Evolutionary conservation across 2,113 vertebrate genomes (phyloP), one percentile per base, ranked within the genome.

Genomic region (Thalassarche chlororhynchos): DNA sequence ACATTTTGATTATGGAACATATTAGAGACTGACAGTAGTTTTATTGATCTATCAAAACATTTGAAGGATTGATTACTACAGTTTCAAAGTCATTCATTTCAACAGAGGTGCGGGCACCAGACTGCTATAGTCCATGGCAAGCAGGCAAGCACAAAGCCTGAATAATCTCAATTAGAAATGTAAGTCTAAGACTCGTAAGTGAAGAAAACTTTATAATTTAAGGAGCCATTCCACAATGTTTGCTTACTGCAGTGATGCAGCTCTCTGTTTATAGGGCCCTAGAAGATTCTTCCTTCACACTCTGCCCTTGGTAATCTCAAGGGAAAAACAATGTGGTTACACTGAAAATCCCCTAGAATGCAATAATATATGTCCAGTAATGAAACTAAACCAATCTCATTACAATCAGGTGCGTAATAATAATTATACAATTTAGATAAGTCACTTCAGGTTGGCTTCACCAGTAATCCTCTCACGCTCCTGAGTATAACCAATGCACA

Each of bases 11-110:
- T 86, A 95, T 75, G 87, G 79, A 87, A 84, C 36, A 25, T 74
- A 83, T 82, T 95, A 71, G 84, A 93, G 54, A 79, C 47, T 92
- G 61, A 95, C 74, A 79, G 77, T 26, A 78, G 34, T 88, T 95
- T 89, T 81, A 74, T 62, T 92, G 86, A 91, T 93, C 55, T 54
- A 75, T 69, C 64, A 90, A 95, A 97, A 79, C 57, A 64, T 82
- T 96, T 92, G 85, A 96, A 93, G 57, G 86, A 97, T 85, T 92
- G 78, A 93, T 91, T 94, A 89, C 25, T 74, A 90, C 44, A 64
- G n/a, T 90, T 91, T 68, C 84, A 61, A 76, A 96, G 32, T 51
- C 4, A 57, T 92, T 78, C 52, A 40, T 88, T 95, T 81, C 36
- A 72, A 47, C 8, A 81, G 70, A 84, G 31, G n/a, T 83, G 31